Evolutionary conservation across 1,140 invertebrate genomes (phyloP), one percentile per base, ranked within the genome.

Genomic region (Philopotamus ludificatus): DNA sequence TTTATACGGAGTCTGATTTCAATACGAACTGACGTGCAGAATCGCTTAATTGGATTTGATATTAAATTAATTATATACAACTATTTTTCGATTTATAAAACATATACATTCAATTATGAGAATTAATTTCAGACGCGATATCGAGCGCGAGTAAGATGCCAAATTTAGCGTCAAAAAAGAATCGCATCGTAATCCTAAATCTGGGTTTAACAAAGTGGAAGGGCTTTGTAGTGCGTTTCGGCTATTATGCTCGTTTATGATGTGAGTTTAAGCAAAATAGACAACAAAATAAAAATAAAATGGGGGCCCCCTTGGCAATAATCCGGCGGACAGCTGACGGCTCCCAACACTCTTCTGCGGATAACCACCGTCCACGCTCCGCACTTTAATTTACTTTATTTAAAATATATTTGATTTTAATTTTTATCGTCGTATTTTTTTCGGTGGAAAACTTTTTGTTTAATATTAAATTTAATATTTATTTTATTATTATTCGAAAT

Each of bases 101-200:
- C n/a, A n/a, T n/a, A n/a, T n/a, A n/a, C n/a, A n/a, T n/a, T n/a
- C n/a, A n/a, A n/a, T n/a, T n/a, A 34, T 34, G 28, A 7, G 4
- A 7, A 34, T 12, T 34, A 4, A 12, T 34, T 34, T 4, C 12
- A 34, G 12, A 7, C 28, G 28, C 28, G 28, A 34, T 34, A 34
- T 34, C 28, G 28, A 12, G 28, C 28, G 51, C n/a, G 22, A 12
- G 22, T 8, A 3, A 12, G 21, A 23, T 25, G 22, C 18, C 18
- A 54, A 54, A 54, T 54, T 25, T 54, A 25, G 51, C 51, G 51
- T 54, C 51, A 54, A 54, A 54, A 54, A 12, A 25, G 51, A 54
- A 20, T 21, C 51, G 23, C 51, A 25, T 23, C 18, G 23, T 54
- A 28, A 28, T 54, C 51, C 51, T 9, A 12, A 21, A 25, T 25